Evolutionary conservation across 2,888 invertebrate species (phyloP), one percentile per base, ranked within the genome.

Genomic region (Ophion costatus): DNA sequence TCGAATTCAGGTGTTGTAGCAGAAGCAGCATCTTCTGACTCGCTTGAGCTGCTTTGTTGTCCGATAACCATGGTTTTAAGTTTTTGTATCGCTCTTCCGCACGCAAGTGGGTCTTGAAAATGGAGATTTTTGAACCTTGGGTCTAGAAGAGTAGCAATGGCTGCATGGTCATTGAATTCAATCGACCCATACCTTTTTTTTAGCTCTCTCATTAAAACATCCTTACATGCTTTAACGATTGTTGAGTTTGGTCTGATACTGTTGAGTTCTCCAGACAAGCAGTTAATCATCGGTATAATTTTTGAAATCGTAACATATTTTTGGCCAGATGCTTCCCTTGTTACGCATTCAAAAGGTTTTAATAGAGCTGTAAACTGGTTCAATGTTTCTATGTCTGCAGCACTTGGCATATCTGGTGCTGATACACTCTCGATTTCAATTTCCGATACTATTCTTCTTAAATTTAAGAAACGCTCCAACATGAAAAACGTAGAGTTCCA

Each of bases 121-220:
- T 66, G 64, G n/a, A 66, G 64, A 17, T 33, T 66, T 33, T 66
- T 66, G 14, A 66, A 66, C 0, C 64, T 11, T 14, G 64, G 64
- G 17, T 66, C 64, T 17, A 66, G 33, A 1, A 66, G 17, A 10
- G 64, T 66, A 3, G 33, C 64, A 1, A 66, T 24, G 17, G 64
- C 64, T 14, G n/a, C 38, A 2, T 17, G 14, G 6, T 22, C 0
- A 33, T 66, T 66, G 6, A 2, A 5, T 33, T 66, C 33, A 7
- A 66, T 66, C 3, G 7, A 17, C 2, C 5, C 33, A 51, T 4
- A 4, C 14, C 51, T 2, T 51, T 51, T 51, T 51, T 51, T 2
- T 4, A 51, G 14, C 7, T 51, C 4, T 9, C 7, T 7, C 14
- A 51, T 51, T 7, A 51, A 51, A 51, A 17, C 10, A 2, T 2